Base-by-base conservation (phyloP, 1,140 invertebrate genomes). In the Muscidifurax raptorellus region DNA sequence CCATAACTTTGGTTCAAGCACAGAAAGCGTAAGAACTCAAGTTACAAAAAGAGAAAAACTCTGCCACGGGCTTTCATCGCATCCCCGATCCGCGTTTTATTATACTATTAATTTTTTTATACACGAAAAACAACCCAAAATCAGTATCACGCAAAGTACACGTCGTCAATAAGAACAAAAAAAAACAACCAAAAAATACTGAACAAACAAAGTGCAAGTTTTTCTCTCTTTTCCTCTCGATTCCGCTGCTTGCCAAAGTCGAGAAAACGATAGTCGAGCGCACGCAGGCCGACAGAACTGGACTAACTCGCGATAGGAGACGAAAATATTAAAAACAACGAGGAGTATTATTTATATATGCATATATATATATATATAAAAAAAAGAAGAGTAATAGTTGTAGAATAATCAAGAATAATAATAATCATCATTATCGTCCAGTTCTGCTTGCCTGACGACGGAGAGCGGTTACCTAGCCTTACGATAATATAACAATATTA, bases 391-490 rank as follows among this genome's bases (percentile, higher is more conserved):
- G 47, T 44, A 82, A 76, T 81, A 84, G 44, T 75, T 64, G 27
- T 72, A 82, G 22, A 59, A n/a, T 59, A 59, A 59, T 7, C 18
- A 2, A 44, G 25, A 47, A 75, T 44, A 82, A 76, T 81, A 84
- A 25, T 79, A 76, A 44, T 72, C 72, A 32, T 15, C 52, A 36
- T 30, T 2, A 40, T 22, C 18, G 80, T 74, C 85, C 81, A 66
- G 80, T 83, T 85, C 69, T 84, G 74, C 15, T 67, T 79, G 67
- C 22, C 84, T 83, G 85, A 28, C 25, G 86, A 87, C 52, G 86
- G 89, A 87, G 88, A 91, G 87, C 87, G 87, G 85, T 88, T 89
- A 90, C 87, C 87, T 86, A 59, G 52, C 52, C 52, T 59, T 59
- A 59, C 52, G 52, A 59, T 59, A 59, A 3, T 59, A 59, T 59